These are phyloP conservation scores for Homarus americanus DNA, from an alignment of 1,140 invertebrate genomes.

Conservation along the genomic window DNA sequence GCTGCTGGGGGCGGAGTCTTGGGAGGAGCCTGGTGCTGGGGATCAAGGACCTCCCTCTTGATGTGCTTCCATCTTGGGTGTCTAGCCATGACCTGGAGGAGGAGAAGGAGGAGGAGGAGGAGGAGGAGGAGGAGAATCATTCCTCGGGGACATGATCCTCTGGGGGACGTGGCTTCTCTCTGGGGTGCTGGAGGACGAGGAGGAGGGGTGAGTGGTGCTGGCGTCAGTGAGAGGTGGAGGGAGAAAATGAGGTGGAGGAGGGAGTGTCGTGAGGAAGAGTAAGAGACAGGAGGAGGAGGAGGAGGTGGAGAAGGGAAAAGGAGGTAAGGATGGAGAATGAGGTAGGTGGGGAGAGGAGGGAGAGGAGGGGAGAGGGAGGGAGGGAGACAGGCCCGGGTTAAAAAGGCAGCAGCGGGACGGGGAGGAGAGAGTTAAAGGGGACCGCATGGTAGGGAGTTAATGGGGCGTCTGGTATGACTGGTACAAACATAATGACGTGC, in stretches of 20 bases:
- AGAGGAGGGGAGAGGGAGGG: not conserved
- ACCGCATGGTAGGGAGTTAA: slow-evolving; percentile 12
- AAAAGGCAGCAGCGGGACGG: not conserved
- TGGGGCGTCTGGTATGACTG: not conserved
- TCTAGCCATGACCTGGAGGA: not conserved
- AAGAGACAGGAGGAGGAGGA: not conserved
- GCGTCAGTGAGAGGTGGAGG: not conserved
- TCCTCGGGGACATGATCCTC: not conserved
- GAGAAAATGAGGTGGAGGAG: not conserved
- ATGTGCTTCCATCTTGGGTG: not conserved
- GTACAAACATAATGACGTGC: slow-evolving; percentile 8
- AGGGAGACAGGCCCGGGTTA: not conserved
- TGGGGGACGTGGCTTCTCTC: not conserved
- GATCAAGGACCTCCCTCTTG: not conserved
- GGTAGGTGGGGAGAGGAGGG: not conserved
- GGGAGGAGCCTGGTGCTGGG: not conserved
- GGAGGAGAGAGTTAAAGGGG: not conserved
- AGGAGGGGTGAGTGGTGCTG: not conserved
- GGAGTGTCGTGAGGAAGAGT: not conserved
- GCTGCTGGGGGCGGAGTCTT: not conserved
- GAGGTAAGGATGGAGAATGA: not conserved
- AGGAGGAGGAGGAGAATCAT: not conserved
- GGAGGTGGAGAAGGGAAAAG: not conserved
- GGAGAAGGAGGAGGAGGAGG: slow-evolving; percentile 6
- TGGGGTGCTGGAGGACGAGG: not conserved